Evolutionary conservation across 2,797 vertebrate species (phyloP).

Genomic region (Sebastes umbrosus): DNA sequence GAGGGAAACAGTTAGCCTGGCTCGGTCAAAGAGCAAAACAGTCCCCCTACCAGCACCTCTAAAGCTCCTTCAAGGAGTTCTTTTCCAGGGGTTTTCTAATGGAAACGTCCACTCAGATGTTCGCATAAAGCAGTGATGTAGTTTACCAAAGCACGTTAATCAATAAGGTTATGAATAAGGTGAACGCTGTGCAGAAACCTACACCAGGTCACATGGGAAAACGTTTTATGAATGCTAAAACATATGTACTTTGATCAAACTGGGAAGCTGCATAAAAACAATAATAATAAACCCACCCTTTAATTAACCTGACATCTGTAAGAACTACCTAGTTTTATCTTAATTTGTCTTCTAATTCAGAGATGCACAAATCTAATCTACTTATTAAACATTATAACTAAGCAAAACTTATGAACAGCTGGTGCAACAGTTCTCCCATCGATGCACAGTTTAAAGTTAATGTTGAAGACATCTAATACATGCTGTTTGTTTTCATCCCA

Average conservation of each 20-base stretch:
- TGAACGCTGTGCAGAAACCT: no score
- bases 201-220: no score
- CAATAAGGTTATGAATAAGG: no score
- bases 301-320: background rate
- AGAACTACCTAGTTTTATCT: background rate
- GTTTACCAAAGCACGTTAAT: no score
- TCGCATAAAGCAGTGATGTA: no score
- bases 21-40: background rate
- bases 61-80: background rate
- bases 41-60: background rate
- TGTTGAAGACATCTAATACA: background rate
- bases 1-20: no score
- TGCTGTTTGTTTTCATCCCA: constrained; percentile 36
- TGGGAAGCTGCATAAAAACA: no score
- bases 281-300: no score
- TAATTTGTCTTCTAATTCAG: background rate
- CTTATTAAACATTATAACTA: background rate
- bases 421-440: background rate
- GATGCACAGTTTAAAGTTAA: background rate
- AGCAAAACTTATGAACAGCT: background rate
- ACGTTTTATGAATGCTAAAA: no score
- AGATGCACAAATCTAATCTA: background rate
- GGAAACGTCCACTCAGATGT: no score
- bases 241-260: no score
- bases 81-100: no score